These are phyloP conservation scores for Dysmachus trigonus DNA, from an alignment of 2,888 invertebrate species.

Conservation along the genomic window DNA sequence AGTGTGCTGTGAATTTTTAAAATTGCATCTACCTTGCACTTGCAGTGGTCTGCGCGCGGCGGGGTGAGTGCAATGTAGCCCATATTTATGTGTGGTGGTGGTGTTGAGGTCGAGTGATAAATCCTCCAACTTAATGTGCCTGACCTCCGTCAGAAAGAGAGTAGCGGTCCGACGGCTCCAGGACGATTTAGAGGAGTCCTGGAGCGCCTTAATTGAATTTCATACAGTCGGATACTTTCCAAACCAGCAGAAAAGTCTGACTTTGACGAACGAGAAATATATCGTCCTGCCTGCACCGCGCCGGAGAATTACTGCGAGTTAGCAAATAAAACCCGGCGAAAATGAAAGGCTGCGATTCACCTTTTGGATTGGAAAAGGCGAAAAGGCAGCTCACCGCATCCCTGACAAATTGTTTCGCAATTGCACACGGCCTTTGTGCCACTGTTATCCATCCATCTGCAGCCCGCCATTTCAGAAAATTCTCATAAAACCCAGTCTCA, in stretches of 20 bases:
- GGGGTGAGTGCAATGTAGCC: background rate
- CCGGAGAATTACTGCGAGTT: background rate
- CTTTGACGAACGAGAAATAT: background rate
- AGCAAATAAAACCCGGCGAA: background rate
- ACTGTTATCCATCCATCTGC: background rate
- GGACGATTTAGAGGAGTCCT: background rate
- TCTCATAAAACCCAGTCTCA: background rate
- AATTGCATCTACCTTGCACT: background rate
- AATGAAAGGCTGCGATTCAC: background rate
- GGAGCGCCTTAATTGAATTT: background rate
- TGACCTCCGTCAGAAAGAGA: background rate
- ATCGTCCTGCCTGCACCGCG: background rate
- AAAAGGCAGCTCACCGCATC: background rate
- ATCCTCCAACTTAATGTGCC: background rate
- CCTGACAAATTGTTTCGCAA: background rate
- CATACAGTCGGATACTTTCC: background rate
- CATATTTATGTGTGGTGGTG: background rate
- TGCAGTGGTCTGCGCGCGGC: too few relatives aligned
- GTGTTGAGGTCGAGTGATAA: background rate
- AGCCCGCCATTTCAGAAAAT: background rate
- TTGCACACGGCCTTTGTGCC: background rate
- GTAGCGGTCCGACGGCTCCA: background rate
- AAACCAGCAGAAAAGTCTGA: background rate
- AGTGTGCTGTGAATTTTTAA: background rate
- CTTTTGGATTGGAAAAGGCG: background rate